A percentile compares a stretch with the other conserved stretches of the same genome.
Conservation (phyloP, 30 jellyfish, hydroid and myxozoan genomes). For the Hydractinia echinata region DNA sequence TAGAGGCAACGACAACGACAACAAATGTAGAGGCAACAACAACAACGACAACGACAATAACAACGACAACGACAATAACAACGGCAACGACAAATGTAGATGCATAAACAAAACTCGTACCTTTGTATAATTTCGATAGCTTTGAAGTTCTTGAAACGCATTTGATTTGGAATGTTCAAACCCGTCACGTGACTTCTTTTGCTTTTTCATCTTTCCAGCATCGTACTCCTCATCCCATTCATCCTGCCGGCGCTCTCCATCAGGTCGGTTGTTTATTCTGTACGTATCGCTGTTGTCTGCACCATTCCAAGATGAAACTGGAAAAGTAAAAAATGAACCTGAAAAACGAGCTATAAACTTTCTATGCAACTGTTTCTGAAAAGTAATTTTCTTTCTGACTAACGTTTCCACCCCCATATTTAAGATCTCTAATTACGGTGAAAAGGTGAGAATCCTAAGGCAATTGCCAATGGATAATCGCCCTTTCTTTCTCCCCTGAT, state of each 20-base stretch:
- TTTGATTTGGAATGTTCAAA: neutral
- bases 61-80: neutral
- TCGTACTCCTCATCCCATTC: slow-evolving; percentile 9
- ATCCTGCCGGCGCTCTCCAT: neutral
- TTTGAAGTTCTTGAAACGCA: slow-evolving; percentile 5
- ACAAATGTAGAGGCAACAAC: neutral
- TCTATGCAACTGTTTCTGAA: no score
- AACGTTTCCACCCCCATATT: no score
- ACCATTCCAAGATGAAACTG: slow-evolving; percentile 12
- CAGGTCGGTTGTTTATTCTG: neutral
- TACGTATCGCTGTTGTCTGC: neutral
- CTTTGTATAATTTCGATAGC: slow-evolving; percentile 1
- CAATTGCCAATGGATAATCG: no score
- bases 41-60: neutral
- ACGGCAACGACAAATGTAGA: neutral
- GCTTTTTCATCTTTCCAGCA: neutral
- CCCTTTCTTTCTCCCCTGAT: no score
- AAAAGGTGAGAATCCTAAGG: no score
- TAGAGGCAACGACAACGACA: neutral
- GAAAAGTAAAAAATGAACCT: no score
- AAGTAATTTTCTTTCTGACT: no score
- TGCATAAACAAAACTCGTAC: neutral
- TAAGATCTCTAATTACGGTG: no score
- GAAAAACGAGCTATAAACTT: no score
- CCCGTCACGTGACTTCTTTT: neutral